phyloP scores from a whole-genome alignment of 2,113 vertebrate species.

The Sinocyclocheilus grahami region DNA sequence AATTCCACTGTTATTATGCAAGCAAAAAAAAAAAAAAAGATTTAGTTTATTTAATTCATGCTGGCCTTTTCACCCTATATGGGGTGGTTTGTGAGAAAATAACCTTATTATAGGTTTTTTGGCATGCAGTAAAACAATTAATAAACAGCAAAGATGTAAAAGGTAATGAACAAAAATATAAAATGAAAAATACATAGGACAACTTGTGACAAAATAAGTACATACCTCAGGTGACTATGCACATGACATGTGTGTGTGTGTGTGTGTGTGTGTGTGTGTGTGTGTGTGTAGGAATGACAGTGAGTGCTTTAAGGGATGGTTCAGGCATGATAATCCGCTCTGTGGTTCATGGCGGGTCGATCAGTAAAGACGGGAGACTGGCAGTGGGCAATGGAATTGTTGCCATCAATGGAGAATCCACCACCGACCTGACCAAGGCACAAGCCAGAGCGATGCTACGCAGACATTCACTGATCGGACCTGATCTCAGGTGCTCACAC shows the following conservation, averaged over 20 bases:
- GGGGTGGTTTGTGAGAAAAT: background rate
- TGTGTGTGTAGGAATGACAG: slow-evolving; percentile 88
- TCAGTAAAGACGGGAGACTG: slow-evolving; percentile 91
- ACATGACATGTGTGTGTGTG: slow-evolving; percentile 59
- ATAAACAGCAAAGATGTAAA: background rate
- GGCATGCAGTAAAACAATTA: background rate
- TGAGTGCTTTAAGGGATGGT: slow-evolving; percentile 92
- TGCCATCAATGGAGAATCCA: slow-evolving; percentile 89
- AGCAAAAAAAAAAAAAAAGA: background rate
- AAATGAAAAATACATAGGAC: background rate
- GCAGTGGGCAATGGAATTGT: slow-evolving; percentile 89
- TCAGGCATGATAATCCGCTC: slow-evolving; percentile 91
- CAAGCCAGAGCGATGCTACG: slow-evolving; percentile 92
- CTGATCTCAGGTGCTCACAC: slow-evolving; percentile 84
- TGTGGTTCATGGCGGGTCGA: slow-evolving; percentile 89
- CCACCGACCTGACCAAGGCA: slow-evolving; percentile 83
- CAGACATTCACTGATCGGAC: slow-evolving; percentile 89
- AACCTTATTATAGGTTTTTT: background rate
- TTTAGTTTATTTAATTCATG: background rate
- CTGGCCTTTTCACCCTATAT: background rate
- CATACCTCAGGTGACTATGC: background rate
- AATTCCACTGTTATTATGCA: background rate
- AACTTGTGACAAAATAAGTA: background rate
- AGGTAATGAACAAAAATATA: background rate
- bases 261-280: slow-evolving; percentile 66